Evolutionary conservation across 2,113 vertebrate genomes (phyloP).

Genomic region (Scytalopus superciliaris): DNA sequence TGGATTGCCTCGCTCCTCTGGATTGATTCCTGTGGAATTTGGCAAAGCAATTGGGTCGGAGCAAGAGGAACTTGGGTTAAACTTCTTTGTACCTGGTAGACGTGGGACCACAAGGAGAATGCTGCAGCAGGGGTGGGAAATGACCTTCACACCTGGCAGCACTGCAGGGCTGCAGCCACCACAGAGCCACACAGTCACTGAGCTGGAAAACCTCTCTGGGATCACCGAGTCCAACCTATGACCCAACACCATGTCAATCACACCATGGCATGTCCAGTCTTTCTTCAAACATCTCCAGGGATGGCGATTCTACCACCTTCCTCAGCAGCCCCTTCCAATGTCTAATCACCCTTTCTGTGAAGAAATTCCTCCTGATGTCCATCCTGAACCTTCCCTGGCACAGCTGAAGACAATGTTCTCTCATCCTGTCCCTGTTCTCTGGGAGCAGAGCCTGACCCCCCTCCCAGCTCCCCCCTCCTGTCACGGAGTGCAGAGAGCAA

Average conservation of each 20-base stretch:
- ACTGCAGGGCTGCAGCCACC: not conserved
- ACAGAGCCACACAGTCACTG: not conserved
- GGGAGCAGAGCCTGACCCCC: not conserved
- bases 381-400: not conserved
- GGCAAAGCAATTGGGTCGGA: not conserved
- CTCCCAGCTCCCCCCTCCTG: not conserved
- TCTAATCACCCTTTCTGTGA: not conserved
- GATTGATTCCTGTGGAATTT: not conserved
- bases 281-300: not conserved
- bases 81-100: not conserved
- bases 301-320: not conserved
- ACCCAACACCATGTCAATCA: accelerated
- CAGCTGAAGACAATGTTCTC: not conserved
- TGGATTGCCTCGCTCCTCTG: not conserved
- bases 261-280: accelerated
- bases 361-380: not conserved
- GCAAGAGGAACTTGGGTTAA: not conserved
- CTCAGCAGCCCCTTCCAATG: not conserved
- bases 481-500: not conserved
- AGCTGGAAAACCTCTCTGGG: not conserved
- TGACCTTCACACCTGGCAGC: accelerated
- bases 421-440: no score
- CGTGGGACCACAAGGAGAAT: not conserved
- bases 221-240: not conserved
- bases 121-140: not conserved